A percentile compares a stretch with the other conserved stretches of the same genome.
These are phyloP conservation scores for Eupithecia dodoneata DNA, from an alignment of 2,888 invertebrate genomes.

Conservation along the genomic window DNA sequence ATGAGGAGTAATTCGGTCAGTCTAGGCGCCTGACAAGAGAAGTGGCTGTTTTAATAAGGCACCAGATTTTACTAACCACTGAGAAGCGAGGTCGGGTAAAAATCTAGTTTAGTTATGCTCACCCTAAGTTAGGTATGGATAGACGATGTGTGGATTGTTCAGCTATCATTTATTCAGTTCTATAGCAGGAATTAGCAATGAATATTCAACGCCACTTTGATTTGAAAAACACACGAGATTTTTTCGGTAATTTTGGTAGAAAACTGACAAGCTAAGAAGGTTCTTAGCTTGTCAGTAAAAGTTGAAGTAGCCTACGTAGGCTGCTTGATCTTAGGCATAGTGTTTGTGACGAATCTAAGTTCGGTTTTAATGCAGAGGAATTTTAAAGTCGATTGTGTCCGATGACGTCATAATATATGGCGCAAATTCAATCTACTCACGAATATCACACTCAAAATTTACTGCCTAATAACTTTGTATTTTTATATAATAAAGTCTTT, in stretches of 20 bases:
- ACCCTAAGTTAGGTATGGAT: too few species aligned
- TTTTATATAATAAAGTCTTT: neutral
- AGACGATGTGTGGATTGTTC: too few species aligned
- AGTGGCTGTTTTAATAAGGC: conserved; percentile 17
- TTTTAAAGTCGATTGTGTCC: neutral
- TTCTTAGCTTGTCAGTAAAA: too few species aligned
- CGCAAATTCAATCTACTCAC: neutral
- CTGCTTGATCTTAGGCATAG: too few species aligned
- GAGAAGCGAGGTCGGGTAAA: neutral
- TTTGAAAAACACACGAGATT: neutral
- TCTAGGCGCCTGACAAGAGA: conserved; percentile 30
- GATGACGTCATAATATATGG: neutral
- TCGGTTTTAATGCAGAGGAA: neutral
- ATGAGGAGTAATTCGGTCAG: conserved; percentile 34
- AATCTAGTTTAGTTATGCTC: neutral
- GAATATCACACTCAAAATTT: neutral
- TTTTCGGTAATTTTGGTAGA: neutral
- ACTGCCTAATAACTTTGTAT: neutral
- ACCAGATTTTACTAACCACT: conserved; percentile 4
- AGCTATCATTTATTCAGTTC: neutral
- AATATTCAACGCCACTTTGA: neutral
- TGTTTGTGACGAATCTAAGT: neutral
- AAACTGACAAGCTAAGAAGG: neutral
- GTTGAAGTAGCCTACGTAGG: too few species aligned
- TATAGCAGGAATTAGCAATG: neutral